phyloP scores from a whole-genome alignment of 2,113 vertebrate species.

The Heterochromis multidens region DNA sequence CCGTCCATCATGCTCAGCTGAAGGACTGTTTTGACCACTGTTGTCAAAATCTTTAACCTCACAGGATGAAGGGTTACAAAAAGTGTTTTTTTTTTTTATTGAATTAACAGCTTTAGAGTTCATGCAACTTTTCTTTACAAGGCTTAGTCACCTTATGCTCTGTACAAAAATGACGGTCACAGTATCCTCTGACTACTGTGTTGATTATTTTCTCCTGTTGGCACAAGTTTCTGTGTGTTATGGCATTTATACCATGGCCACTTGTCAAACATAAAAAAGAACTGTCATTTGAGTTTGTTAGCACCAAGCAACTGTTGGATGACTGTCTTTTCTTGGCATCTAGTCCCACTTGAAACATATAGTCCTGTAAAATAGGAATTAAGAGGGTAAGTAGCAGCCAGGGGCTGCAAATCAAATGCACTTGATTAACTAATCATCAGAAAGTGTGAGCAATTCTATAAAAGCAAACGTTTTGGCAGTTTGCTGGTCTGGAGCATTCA shows the following conservation, averaged over 20 bases:
- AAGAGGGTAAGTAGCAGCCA: neutral
- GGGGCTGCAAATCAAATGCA: neutral
- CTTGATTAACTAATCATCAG: neutral
- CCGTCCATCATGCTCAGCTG: neutral
- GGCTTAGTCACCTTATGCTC: neutral
- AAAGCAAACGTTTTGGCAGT: neutral
- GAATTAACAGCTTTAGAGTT: neutral
- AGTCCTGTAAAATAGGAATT: neutral
- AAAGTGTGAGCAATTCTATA: neutral
- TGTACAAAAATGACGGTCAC: neutral
- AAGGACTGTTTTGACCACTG: slow-evolving; percentile 11
- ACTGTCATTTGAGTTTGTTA: neutral
- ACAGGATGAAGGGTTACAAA: neutral
- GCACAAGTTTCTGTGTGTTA: neutral
- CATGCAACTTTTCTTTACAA: neutral
- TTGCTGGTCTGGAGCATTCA: neutral
- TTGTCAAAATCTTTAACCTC: slow-evolving; percentile 7
- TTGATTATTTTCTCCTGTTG: neutral
- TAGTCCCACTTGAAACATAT: neutral
- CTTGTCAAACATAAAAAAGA: neutral
- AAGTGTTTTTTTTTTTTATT: neutral
- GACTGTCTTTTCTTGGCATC: neutral
- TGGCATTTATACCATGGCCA: neutral
- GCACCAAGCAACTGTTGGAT: neutral
- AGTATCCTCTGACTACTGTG: neutral